These are phyloP conservation scores for Oreortyx pictus DNA, from an alignment of 2,797 vertebrate genomes.

Conservation along the genomic window DNA sequence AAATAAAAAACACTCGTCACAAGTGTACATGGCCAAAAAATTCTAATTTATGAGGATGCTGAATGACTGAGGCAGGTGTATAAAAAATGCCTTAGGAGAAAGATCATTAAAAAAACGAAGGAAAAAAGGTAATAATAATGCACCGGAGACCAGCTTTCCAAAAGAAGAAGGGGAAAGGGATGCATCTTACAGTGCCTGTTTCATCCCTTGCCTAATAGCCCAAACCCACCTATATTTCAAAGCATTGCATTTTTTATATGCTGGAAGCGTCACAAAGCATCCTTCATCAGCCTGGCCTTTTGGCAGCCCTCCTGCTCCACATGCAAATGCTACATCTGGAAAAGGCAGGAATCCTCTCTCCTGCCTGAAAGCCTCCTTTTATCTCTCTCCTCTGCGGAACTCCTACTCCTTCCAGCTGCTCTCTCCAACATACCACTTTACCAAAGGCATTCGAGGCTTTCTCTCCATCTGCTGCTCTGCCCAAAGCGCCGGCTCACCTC, in stretches of 20 bases:
- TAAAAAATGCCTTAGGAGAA: background rate
- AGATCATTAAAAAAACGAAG: background rate
- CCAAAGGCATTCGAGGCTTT: conserved; percentile 36
- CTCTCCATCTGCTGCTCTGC: conserved; percentile 26
- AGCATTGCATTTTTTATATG: conserved; percentile 44
- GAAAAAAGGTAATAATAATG: background rate
- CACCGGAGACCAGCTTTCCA: background rate
- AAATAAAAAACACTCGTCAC: conserved; percentile 25
- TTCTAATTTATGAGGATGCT: conserved; percentile 31
- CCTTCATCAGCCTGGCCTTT: conserved; percentile 68
- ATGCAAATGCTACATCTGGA: conserved; percentile 77
- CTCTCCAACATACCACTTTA: conserved; percentile 24
- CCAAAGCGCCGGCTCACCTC: background rate
- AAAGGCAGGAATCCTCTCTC: conserved; percentile 64
- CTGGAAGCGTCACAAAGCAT: conserved; percentile 73
- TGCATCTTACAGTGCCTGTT: background rate
- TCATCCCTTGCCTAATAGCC: conserved; percentile 42
- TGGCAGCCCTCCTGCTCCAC: conserved; percentile 68
- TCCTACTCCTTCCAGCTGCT: conserved; percentile 48
- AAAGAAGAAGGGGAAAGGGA: background rate
- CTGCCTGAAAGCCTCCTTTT: conserved; percentile 75
- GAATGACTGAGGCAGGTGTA: background rate
- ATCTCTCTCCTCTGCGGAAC: conserved; percentile 53
- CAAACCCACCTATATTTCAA: conserved; percentile 55
- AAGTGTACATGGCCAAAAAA: background rate